phyloP scores from a whole-genome alignment of 1,140 invertebrate genomes.

The Bombus turneri region DNA sequence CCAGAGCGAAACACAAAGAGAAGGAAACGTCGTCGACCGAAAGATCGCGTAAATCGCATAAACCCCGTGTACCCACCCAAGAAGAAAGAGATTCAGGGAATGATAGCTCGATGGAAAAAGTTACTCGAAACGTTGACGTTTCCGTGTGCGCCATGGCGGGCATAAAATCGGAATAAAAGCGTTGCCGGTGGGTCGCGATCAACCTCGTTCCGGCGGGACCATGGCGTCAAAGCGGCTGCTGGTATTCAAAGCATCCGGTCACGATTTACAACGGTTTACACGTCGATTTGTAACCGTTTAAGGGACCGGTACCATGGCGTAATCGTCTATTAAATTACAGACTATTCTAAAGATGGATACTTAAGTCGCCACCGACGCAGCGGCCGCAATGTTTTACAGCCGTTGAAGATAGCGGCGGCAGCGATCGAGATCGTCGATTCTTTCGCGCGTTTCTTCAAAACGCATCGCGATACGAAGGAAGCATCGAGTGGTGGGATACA shows the following conservation, averaged over 20 bases:
- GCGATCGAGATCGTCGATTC: slow-evolving; percentile 39
- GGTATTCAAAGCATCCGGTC: slow-evolving; percentile 21
- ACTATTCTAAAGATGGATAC: slow-evolving; percentile 48
- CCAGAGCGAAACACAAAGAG: background rate
- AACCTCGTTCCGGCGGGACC: background rate
- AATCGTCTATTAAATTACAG: slow-evolving; percentile 44
- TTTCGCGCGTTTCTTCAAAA: slow-evolving; percentile 18
- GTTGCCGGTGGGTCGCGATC: background rate
- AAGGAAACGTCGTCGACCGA: background rate
- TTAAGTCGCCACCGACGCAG: slow-evolving; percentile 29
- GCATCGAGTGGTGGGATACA: background rate
- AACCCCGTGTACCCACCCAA: background rate
- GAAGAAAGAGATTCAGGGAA: background rate
- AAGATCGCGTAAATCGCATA: background rate
- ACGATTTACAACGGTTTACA: slow-evolving; percentile 50
- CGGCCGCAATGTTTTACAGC: slow-evolving; percentile 27
- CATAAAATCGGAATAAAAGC: slow-evolving; percentile 10
- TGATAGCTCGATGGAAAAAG: background rate
- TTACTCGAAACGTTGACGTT: background rate
- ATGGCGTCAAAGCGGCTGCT: background rate
- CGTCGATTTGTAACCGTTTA: slow-evolving; percentile 42
- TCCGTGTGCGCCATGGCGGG: background rate
- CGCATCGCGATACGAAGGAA: background rate
- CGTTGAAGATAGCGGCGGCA: slow-evolving; percentile 16
- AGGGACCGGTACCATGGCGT: slow-evolving; percentile 30